Base-by-base conservation (phyloP, 2,113 vertebrate genomes). In the Vireo altiloquus region DNA sequence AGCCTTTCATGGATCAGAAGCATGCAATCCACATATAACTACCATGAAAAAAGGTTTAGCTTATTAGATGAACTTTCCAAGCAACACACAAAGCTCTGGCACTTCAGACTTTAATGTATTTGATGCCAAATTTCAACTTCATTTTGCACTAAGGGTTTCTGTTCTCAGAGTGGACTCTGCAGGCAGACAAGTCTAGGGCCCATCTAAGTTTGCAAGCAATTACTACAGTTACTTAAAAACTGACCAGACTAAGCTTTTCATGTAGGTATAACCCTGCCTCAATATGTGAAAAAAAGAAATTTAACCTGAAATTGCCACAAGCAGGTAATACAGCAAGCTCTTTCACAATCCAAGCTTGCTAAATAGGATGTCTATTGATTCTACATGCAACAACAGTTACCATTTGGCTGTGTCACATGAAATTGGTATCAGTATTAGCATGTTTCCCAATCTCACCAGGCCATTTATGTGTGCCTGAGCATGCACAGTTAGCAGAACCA, bases 211-310 rank as follows among this genome's bases (percentile, higher is more conserved):
- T 27, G 22, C 24, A 31, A 66, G 27, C 31, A 72, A 50, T 3
- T 3, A 60, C 22, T 39, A 54, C 6, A 33, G 0, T 7, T 84
- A 56, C 60, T 68, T 27, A 63, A 57, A 89, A 65, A 30, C 3
- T 2, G 1, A 49, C 37, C 21, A 71, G 27, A 42, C 2, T 23
- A 10, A 86, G 46, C 10, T 39, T 71, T 21, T 53, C 10, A 6
- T 8, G 6, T 3, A 76, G 22, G 28, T 80, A 61, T 13, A 78
- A 66, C 9, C 22, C 56, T 57, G 18, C 14, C 57, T 64, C 39
- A 35, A 40, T 15, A 30, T 0, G 0, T 10, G 7, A 31, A 37
- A 40, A 64, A 35, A 70, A n/a, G 1, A 47, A 78, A 82, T 15
- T n/a, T 30, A 89, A 66, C 49, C 35, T 37, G 40, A 37, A 69